These are phyloP conservation scores for Drosophila virilis DNA, from an alignment of 1,140 invertebrate genomes.

Conservation along the genomic window DNA sequence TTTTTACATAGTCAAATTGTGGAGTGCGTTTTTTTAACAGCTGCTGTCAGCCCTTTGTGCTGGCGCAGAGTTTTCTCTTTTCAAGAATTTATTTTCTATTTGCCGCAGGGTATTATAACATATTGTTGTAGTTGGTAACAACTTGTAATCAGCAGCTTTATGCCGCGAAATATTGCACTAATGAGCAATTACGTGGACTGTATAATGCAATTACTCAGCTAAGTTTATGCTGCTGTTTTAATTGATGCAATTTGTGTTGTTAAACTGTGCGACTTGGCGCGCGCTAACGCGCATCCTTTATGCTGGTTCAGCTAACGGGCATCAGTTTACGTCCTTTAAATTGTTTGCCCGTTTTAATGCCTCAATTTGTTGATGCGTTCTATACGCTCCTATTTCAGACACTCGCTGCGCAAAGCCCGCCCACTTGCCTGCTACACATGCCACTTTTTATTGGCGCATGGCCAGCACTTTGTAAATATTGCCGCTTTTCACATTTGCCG, in stretches of 20 bases:
- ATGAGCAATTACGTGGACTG: slow-evolving; percentile 66
- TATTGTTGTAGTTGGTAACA: background rate
- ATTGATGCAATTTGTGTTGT: slow-evolving; percentile 9
- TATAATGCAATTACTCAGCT: slow-evolving; percentile 60
- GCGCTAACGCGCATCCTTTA: background rate
- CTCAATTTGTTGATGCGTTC: slow-evolving; percentile 22
- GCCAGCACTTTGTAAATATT: slow-evolving; percentile 7
- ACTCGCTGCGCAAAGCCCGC: background rate
- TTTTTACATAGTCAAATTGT: background rate
- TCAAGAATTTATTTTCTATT: background rate
- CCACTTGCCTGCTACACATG: background rate
- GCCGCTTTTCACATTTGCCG: background rate
- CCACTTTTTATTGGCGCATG: slow-evolving; percentile 8
- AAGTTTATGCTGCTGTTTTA: slow-evolving; percentile 24
- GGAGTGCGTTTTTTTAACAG: background rate
- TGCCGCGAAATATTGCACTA: background rate
- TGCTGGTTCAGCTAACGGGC: slow-evolving; percentile 1
- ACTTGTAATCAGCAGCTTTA: background rate
- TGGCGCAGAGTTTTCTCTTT: background rate
- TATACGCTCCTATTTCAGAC: slow-evolving; percentile 7
- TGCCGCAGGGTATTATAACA: background rate
- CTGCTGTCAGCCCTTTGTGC: background rate
- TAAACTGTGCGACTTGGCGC: slow-evolving; percentile 1
- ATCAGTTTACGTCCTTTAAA: slow-evolving; percentile 15
- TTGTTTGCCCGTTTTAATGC: slow-evolving; percentile 18